Base-by-base conservation (phyloP, 2,888 invertebrate species). In the Philereme vetulata region DNA sequence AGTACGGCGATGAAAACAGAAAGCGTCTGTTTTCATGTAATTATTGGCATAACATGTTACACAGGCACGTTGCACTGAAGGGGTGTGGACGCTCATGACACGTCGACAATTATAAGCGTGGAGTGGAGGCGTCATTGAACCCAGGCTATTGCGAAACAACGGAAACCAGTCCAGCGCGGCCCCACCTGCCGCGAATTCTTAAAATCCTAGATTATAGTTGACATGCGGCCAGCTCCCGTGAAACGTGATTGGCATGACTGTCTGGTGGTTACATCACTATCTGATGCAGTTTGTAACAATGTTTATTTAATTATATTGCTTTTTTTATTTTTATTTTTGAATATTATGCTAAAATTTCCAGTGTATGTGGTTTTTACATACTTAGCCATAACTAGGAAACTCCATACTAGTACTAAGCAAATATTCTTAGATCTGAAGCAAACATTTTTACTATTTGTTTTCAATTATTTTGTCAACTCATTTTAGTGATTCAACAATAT, bases 121-220 rank as follows among this genome's bases (percentile, higher is more conserved):
- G 75, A 84, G 86, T 84, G 86, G 88, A 85, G 85, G 87, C 89
- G 91, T 90, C 90, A 90, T 84, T 92, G 91, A 92, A 90, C 91
- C 82, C 87, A 76, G 76, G 84, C 85, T 88, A 90, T 92, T 90
- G 91, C 90, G 89, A 92, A 91, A 91, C 90, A 92, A 90, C 91
- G 91, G 91, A 92, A 91, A 90, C 90, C 87, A 88, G 90, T 88
- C 86, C 88, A 87, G 80, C 72, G 74, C 62, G 66, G 64, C 66
- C 65, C 82, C 87, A 90, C 91, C 90, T 91, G 90, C 86, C 81
- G 85, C 86, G 91, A 90, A 90, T 91, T 88, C 88, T 86, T 85
- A 90, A 88, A 90, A 86, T 88, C 89, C 88, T 91, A 89, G 90
- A 90, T 90, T 79, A 88, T 89, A 85, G 84, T 89, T 88, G 82